phyloP scores from a whole-genome alignment of 2,888 invertebrate species.

The Anoncus sp. region DNA sequence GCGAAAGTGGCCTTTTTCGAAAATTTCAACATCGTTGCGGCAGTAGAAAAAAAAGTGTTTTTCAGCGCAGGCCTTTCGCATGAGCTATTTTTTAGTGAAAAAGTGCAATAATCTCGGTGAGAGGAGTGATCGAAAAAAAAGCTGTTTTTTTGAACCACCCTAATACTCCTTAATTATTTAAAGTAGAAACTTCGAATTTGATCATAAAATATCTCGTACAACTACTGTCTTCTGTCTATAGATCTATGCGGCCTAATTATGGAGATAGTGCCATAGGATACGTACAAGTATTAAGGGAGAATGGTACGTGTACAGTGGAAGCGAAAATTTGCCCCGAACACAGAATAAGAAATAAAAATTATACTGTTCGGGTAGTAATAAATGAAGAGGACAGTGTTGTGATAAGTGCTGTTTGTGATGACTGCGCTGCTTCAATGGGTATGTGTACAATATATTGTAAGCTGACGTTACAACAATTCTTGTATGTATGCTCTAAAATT shows the following conservation, averaged over 20 bases:
- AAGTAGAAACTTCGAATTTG: background rate
- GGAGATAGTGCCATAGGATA: conserved; percentile 51
- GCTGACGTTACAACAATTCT: background rate
- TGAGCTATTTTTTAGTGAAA: too few relatives aligned
- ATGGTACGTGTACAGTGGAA: conserved; percentile 33
- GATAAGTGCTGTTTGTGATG: conserved; percentile 38
- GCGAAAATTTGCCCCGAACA: conserved; percentile 53
- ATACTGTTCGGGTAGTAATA: conserved; percentile 40
- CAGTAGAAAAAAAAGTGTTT: too few relatives aligned
- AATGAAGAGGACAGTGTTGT: conserved; percentile 45
- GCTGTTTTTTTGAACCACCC: too few relatives aligned
- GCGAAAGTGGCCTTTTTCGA: too few relatives aligned
- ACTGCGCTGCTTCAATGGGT: conserved; percentile 47
- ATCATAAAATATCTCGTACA: background rate
- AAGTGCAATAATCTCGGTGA: too few relatives aligned
- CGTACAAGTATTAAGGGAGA: conserved; percentile 39
- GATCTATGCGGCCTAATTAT: conserved; percentile 51
- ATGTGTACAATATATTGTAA: conserved; percentile 11
- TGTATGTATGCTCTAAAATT: conserved; percentile 10
- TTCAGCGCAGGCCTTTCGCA: too few relatives aligned
- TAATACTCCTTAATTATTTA: background rate
- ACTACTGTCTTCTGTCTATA: conserved; percentile 5
- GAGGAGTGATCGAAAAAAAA: too few relatives aligned
- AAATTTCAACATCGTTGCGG: too few relatives aligned
- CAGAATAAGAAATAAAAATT: conserved; percentile 42